phyloP scores from a whole-genome alignment of 2,888 invertebrate genomes.

The Clanis bilineata region DNA sequence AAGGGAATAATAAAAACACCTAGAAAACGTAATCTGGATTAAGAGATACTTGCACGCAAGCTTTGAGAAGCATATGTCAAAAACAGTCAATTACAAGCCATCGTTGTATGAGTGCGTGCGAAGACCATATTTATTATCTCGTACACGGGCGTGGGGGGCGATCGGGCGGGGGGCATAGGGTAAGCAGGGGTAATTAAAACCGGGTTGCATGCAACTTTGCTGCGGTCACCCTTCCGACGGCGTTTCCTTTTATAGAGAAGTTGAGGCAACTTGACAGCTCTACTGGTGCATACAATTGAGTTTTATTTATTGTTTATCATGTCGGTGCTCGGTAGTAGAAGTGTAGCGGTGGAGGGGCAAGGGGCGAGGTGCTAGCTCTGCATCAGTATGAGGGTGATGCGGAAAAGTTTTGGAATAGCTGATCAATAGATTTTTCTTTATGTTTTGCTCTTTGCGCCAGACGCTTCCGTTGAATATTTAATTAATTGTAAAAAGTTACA shows the following conservation, averaged over 20 bases:
- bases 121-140: conserved; percentile 56
- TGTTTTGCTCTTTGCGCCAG: background rate
- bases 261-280: conserved; percentile 35
- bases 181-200: conserved; percentile 49
- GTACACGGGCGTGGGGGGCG: conserved; percentile 3
- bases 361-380: background rate
- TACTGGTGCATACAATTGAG: conserved; percentile 17
- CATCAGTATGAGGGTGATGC: background rate
- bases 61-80: conserved; percentile 24
- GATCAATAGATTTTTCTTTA: background rate
- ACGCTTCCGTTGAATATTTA: background rate
- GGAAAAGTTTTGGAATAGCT: conserved; percentile 2
- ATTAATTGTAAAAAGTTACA: background rate
- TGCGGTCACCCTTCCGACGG: conserved; percentile 44
- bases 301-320: conserved; percentile 40
- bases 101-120: conserved; percentile 53
- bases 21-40: background rate
- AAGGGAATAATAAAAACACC: too few species aligned
- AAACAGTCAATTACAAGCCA: conserved; percentile 40
- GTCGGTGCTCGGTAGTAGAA: conserved; percentile 8
- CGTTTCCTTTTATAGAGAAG: conserved; percentile 43
- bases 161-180: conserved; percentile 25
- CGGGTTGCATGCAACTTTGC: conserved; percentile 42
- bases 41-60: conserved; percentile 15
- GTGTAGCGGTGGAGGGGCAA: background rate